Percentiles rank a stretch among this genome's conserved stretches.
Evolutionary conservation across 2,888 invertebrate genomes (phyloP).

Genomic region (Seira ritae): DNA sequence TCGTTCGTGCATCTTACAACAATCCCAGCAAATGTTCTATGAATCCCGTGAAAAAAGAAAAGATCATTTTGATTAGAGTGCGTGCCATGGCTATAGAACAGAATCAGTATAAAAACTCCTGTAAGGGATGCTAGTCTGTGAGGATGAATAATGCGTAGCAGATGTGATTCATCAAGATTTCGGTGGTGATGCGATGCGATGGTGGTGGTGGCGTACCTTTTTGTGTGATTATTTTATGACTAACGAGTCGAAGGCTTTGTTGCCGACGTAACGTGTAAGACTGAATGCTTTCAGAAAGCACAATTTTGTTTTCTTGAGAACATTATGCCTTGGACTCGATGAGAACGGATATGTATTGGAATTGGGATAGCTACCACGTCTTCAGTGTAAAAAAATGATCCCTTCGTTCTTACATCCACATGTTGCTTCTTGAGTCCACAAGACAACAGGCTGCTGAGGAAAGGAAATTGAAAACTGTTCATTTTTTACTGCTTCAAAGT

Average conservation of each 20-base stretch:
- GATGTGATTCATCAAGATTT: conserved; percentile 19
- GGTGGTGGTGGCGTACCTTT: conserved; percentile 11
- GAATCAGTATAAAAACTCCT: neutral
- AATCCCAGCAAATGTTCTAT: neutral
- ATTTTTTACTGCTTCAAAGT: conserved; percentile 20
- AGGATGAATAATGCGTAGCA: conserved; percentile 27
- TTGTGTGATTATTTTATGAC: neutral
- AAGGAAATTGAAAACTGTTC: conserved; percentile 31
- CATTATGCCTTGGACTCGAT: too few species aligned
- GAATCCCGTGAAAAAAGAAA: neutral
- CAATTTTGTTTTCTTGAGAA: too few species aligned
- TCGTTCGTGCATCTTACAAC: neutral
- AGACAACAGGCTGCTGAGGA: conserved; percentile 49
- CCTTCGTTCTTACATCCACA: conserved; percentile 30
- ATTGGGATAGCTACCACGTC: too few species aligned
- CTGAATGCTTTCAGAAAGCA: too few species aligned
- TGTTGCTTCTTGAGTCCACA: conserved; percentile 50
- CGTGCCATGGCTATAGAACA: neutral
- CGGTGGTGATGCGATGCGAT: neutral
- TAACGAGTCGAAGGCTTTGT: neutral
- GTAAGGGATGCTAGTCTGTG: neutral
- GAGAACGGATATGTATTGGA: neutral
- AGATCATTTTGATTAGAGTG: neutral
- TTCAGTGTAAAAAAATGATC: too few species aligned
- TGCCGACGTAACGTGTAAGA: too few species aligned